Conservation (phyloP, 2,113 vertebrate genomes). For the Corythoichthys intestinalis region DNA sequence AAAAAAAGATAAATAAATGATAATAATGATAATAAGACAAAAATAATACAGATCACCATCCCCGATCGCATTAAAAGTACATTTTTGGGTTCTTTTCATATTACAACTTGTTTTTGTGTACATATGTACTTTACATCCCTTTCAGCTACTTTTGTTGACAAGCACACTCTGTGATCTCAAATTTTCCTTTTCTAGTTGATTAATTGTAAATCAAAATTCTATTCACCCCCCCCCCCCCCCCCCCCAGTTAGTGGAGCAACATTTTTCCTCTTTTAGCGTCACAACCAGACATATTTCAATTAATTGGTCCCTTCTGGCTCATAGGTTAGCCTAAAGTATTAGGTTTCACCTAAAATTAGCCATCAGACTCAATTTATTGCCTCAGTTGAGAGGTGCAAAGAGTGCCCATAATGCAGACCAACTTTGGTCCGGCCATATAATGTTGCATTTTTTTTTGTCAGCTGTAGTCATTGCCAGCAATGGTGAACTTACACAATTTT, state of each 20-base stretch:
- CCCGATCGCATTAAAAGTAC: too few relatives aligned
- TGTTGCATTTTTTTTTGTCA: constrained; percentile 73
- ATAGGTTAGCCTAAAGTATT: constrained; percentile 69
- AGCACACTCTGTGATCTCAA: neutral
- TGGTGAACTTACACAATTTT: constrained; percentile 59
- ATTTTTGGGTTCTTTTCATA: too few relatives aligned
- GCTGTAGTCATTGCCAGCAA: constrained; percentile 56
- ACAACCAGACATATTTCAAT: constrained; percentile 75
- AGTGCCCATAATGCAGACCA: constrained; percentile 61
- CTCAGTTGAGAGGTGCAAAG: constrained; percentile 70
- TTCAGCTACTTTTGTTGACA: neutral
- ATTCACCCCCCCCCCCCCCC: too few relatives aligned
- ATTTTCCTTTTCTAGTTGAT: neutral
- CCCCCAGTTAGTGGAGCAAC: neutral
- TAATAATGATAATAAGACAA: too few relatives aligned
- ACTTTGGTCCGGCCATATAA: constrained; percentile 67
- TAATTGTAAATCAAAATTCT: neutral
- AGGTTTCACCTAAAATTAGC: constrained; percentile 80
- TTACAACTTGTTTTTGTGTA: too few relatives aligned
- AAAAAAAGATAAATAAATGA: too few relatives aligned
- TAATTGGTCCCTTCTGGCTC: constrained; percentile 75
- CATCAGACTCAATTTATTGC: constrained; percentile 80
- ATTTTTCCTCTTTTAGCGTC: constrained; percentile 62
- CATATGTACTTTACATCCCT: too few relatives aligned
- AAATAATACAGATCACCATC: too few relatives aligned